Evolutionary conservation across 2,113 vertebrate genomes (phyloP), one percentile per base, ranked within the genome.

Genomic region (Ceyx melanurus): DNA sequence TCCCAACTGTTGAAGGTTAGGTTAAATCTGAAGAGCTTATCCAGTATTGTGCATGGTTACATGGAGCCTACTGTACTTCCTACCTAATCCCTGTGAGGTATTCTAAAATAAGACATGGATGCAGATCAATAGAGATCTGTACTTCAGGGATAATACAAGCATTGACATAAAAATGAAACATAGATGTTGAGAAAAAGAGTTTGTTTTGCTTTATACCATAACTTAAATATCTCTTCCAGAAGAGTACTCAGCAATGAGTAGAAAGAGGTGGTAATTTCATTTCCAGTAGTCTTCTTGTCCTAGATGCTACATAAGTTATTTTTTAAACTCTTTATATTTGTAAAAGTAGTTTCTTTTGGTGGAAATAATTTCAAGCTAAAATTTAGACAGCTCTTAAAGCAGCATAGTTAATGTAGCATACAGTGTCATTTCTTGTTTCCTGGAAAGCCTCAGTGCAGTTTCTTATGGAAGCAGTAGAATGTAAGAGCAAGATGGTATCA

Each of bases 101-200:
- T 73, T 75, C 73, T 89, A 91, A 93, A 91, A 58, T 87, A 86
- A 50, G 67, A 54, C 46, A 73, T 45, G 37, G 42, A 50, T 92
- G 40, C 77, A 64, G 33, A 51, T 80, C 31, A 28, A 0, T 15
- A 68, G 67, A 86, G 77, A 28, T 91, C 60, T 83, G 46, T 46
- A 88, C 53, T 83, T 96, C 78, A 73, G 48, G 51, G 58, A n/a
- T 79, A 82, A 43, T 66, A 48, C 26, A 75, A 76, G 83, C 40
- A 11, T 29, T 79, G 77, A 67, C 43, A 66, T 53, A 74, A 86
- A 88, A 90, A 77, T 68, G 5, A 12, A 50, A 50, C 48, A 23
- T 21, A 53, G 45, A 53, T 83, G 35, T 26, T 87, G 54, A 71
- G 65, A 20, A 45, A 60, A 82, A 75, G n/a, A 33, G 20, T 20